These are phyloP conservation scores for Nesoenas mayeri DNA, from an alignment of 2,113 vertebrate genomes.

Conservation along the genomic window DNA sequence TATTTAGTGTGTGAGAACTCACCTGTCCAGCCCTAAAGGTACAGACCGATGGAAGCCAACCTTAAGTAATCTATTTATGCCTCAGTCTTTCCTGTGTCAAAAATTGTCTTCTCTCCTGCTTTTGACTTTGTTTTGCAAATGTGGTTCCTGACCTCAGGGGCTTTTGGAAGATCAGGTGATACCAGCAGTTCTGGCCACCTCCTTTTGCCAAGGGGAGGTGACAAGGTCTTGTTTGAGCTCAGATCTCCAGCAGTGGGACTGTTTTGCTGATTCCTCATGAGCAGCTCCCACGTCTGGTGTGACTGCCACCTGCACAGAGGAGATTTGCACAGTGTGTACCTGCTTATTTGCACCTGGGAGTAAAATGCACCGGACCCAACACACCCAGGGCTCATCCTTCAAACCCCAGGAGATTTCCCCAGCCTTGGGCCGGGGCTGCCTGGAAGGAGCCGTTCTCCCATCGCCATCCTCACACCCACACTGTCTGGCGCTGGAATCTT, in stretches of 20 bases:
- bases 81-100: neutral
- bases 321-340: neutral
- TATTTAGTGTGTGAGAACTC: neutral
- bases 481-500: neutral
- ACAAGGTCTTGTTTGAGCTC: neutral
- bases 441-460: neutral
- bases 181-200: neutral
- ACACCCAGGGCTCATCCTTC: neutral
- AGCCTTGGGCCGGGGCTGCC: neutral
- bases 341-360: neutral
- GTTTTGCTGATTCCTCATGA: neutral
- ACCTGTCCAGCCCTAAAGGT: neutral
- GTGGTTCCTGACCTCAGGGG: neutral
- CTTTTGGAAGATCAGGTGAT: neutral
- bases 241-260: neutral
- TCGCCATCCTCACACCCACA: neutral
- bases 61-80: neutral
- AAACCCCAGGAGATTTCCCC: neutral
- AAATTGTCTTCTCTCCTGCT: neutral
- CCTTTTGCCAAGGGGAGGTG: neutral
- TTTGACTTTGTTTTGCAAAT: neutral
- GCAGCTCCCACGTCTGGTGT: rapidly evolving
- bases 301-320: rapidly evolving
- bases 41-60: neutral
- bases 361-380: neutral